Percentiles rank a stretch among this genome's conserved stretches.
Evolutionary conservation across 2,888 invertebrate genomes (phyloP).

Genomic region (Oscheius sp.): DNA sequence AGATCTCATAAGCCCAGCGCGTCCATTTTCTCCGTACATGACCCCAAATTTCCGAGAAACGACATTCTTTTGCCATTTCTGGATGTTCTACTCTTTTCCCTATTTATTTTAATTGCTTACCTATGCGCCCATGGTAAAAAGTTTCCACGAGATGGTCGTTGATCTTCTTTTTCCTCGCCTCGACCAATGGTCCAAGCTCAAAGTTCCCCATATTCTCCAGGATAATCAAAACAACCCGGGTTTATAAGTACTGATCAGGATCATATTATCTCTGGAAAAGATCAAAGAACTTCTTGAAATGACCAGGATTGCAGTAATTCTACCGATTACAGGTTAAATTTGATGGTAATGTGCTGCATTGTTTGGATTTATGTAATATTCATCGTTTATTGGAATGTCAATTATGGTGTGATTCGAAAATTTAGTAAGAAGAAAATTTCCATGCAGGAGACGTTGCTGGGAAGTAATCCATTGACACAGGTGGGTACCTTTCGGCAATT

Average conservation of each 20-base stretch:
- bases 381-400: conserved; percentile 52
- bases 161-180: neutral
- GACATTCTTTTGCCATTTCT: too few relatives aligned
- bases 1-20: too few relatives aligned
- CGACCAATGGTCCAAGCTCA: neutral
- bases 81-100: too few relatives aligned
- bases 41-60: too few relatives aligned
- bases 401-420: conserved; percentile 43
- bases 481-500: conserved; percentile 9
- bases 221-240: neutral
- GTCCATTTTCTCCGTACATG: too few relatives aligned
- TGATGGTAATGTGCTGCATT: conserved; percentile 39
- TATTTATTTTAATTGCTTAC: too few relatives aligned
- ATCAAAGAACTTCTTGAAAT: neutral
- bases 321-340: conserved; percentile 5
- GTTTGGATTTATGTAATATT: conserved; percentile 52
- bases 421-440: conserved; percentile 30
- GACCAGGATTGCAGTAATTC: neutral
- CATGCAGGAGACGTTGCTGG: conserved; percentile 41
- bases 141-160: too few relatives aligned
- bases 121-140: too few relatives aligned
- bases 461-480: conserved; percentile 47
- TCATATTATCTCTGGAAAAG: neutral
- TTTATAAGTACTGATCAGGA: too few relatives aligned
- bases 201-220: neutral